These are phyloP conservation scores for Silurus lanzhouensis DNA, from an alignment of 2,797 vertebrate genomes.

Conservation along the genomic window DNA sequence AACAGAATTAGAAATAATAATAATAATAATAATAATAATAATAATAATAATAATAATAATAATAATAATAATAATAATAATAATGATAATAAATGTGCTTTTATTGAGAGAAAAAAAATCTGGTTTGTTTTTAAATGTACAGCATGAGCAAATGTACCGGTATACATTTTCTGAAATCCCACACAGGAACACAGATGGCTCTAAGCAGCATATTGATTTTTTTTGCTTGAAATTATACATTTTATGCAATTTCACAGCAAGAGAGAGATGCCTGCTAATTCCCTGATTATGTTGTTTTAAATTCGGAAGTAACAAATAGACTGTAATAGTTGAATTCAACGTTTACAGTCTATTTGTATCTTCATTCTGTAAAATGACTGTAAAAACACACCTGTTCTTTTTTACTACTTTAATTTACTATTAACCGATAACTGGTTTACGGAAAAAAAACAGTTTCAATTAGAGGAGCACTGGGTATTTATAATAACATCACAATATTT, in stretches of 20 bases:
- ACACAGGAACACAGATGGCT: background rate
- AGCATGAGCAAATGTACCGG: background rate
- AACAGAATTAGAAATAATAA: constrained; percentile 42
- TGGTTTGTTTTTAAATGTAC: background rate
- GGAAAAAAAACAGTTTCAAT: background rate
- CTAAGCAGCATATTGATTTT: background rate
- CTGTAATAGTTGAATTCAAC: too few relatives aligned
- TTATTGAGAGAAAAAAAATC: constrained; percentile 17
- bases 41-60: background rate
- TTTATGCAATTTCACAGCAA: constrained; percentile 8
- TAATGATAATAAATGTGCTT: background rate
- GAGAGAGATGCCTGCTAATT: constrained; percentile 45
- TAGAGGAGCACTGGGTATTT: background rate
- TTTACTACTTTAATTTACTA: background rate
- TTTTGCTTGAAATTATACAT: constrained; percentile 3
- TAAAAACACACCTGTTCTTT: background rate
- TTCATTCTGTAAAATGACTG: background rate
- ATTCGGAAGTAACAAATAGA: constrained; percentile 68
- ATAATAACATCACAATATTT: background rate
- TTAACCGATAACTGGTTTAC: background rate
- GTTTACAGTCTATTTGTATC: background rate
- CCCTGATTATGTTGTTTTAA: constrained; percentile 60
- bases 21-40: background rate
- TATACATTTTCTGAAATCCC: background rate
- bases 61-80: constrained; percentile 21